These are phyloP conservation scores for Drosophila prosaltans DNA, from an alignment of 1,140 invertebrate species.

Conservation along the genomic window DNA sequence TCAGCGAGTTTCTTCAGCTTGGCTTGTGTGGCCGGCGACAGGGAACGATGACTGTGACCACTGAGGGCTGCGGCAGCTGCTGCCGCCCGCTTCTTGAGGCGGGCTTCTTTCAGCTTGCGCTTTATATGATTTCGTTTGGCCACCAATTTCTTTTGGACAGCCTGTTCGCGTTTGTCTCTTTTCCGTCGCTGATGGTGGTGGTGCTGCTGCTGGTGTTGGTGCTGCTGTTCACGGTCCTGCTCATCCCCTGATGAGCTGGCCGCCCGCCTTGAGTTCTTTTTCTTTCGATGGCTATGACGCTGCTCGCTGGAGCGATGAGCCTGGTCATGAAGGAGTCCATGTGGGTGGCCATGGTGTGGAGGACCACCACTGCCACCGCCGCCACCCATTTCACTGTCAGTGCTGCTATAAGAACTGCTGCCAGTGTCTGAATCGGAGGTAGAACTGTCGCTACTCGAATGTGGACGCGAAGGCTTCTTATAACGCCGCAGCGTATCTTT, in stretches of 20 bases:
- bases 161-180: conserved; percentile 68
- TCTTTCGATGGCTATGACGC: conserved; percentile 70
- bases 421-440: conserved; percentile 74
- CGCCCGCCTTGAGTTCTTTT: conserved; percentile 64
- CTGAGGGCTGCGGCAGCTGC: conserved; percentile 70
- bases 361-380: conserved; percentile 16
- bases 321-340: conserved; percentile 34
- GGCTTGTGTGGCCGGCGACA: conserved; percentile 71
- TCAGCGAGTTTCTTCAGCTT: conserved; percentile 77
- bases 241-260: conserved; percentile 75
- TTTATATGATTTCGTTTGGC: conserved; percentile 79
- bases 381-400: conserved; percentile 64
- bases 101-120: conserved; percentile 77
- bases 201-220: conserved; percentile 69
- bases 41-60: conserved; percentile 64
- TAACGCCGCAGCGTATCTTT: conserved; percentile 76
- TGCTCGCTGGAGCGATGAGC: conserved; percentile 35
- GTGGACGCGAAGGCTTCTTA: conserved; percentile 71
- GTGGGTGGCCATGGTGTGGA: conserved; percentile 40
- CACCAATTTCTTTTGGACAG: conserved; percentile 76
- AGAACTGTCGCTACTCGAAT: conserved; percentile 79
- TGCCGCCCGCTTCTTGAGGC: conserved; percentile 74
- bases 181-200: conserved; percentile 66
- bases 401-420: conserved; percentile 75
- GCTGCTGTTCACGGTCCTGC: conserved; percentile 63